Percentiles rank a stretch among this genome's conserved stretches.
These are phyloP conservation scores for Ceryle rudis DNA, from an alignment of 2,797 vertebrate species.

Conservation along the genomic window DNA sequence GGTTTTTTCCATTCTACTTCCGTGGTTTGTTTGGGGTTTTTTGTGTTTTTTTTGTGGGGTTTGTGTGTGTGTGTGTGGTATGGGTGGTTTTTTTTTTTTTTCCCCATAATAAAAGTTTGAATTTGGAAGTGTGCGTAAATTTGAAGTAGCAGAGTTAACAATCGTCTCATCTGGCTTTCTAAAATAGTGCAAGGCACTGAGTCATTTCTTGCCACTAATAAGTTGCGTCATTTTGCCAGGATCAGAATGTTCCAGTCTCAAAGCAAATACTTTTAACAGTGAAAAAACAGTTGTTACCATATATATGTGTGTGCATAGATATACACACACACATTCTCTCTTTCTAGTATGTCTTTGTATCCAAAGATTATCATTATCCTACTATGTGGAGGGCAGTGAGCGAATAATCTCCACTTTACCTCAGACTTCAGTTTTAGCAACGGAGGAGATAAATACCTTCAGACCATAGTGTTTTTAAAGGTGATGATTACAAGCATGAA, in stretches of 20 bases:
- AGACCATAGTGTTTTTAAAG: neutral
- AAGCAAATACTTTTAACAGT: slow-evolving; percentile 46
- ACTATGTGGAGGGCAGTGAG: neutral
- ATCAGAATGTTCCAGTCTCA: slow-evolving; percentile 65
- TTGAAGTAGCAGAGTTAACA: slow-evolving; percentile 42
- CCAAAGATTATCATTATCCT: neutral
- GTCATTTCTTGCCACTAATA: slow-evolving; percentile 56
- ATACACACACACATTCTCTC: too few relatives aligned
- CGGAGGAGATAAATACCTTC: neutral
- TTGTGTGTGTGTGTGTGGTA: too few relatives aligned
- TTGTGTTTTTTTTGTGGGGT: too few relatives aligned
- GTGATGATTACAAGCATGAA: neutral
- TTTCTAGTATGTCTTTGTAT: neutral
- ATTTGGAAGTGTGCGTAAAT: slow-evolving; percentile 2
- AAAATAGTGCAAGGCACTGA: slow-evolving; percentile 61
- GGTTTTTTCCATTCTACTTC: too few relatives aligned
- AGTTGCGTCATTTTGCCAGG: slow-evolving; percentile 55
- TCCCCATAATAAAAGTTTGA: slow-evolving; percentile 59
- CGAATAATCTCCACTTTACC: neutral
- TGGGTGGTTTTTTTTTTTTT: too few relatives aligned
- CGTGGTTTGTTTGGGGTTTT: too few relatives aligned
- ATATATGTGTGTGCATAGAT: neutral
- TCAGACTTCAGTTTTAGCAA: neutral
- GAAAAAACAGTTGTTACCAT: slow-evolving; percentile 32
- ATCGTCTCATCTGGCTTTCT: slow-evolving; percentile 32